Evolutionary conservation across 2,113 vertebrate genomes (phyloP).

Genomic region (Hystrix cristata): DNA sequence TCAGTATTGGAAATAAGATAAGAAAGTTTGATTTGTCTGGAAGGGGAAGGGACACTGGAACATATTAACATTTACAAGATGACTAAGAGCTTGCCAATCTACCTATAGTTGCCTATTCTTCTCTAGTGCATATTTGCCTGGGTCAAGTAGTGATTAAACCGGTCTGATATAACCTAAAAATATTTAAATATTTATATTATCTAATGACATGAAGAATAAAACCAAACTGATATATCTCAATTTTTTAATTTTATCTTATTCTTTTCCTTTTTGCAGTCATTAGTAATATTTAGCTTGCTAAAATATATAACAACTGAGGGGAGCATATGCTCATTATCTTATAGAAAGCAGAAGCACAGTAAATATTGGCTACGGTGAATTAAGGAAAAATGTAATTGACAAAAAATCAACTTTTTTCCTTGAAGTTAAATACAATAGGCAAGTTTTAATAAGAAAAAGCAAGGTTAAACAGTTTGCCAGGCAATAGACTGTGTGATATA

Average conservation of each 20-base stretch:
- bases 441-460: background rate
- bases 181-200: background rate
- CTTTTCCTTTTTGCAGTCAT: background rate
- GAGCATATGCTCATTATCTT: background rate
- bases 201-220: background rate
- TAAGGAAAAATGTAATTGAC: background rate
- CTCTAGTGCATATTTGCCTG: background rate
- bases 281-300: background rate
- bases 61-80: background rate
- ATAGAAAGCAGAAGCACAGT: background rate
- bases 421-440: background rate
- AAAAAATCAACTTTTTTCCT: background rate
- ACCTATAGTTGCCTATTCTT: background rate
- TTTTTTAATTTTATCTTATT: background rate
- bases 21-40: background rate
- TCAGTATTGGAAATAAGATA: background rate
- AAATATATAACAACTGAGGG: background rate
- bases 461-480: background rate
- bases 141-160: background rate
- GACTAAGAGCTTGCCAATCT: background rate
- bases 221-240: background rate
- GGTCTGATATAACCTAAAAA: background rate
- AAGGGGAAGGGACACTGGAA: background rate
- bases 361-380: background rate
- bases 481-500: background rate